Evolutionary conservation across 2,888 invertebrate species (phyloP), one percentile per base, ranked within the genome.

Genomic region (Lissonota sp.): DNA sequence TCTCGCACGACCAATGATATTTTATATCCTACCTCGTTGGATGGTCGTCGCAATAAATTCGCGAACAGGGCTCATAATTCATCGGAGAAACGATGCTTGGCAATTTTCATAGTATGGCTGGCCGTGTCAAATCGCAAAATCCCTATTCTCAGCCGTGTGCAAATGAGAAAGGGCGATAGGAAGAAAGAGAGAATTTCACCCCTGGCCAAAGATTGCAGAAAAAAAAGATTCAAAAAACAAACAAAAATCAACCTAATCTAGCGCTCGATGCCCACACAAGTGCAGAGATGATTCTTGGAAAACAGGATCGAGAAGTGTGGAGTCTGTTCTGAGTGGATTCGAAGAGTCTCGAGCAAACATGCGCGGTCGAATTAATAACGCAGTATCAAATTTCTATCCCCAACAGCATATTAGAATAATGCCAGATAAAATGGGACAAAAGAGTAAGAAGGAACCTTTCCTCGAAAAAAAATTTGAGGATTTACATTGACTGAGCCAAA

Each of bases 11-110:
- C 40, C 55, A 58, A 37, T 70, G 70, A 69, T 64, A 64, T 74
- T 78, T 70, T 70, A 42, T 63, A 63, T 72, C 26, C 70, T 78
- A 70, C 40, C 26, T 55, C 64, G 42, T 39, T 63, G 46, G 26
- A 16, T 42, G 46, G 12, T 42, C 73, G 70, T 70, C 69, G 77
- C 81, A 81, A 26, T 81, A 74, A 81, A 81, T 81, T 81, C 73
- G 26, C 26, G 66, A 74, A 26, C 73, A 46, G 55, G 14, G 77
- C 81, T 81, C 81, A 60, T 81, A 81, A 78, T 66, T 81, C 81
- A 81, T 74, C 46, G 40, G 5, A 16, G 70, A 60, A 81, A 81
- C 81, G 77, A 78, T 77, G 53, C 73, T 64, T 37, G 69, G 49
- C 69, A 60, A 69, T 77, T 77, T 53, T 72, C 42, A 14, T 26